Evolutionary conservation across 2,797 vertebrate species (phyloP).

Genomic region (Cetoscarus ocellatus): DNA sequence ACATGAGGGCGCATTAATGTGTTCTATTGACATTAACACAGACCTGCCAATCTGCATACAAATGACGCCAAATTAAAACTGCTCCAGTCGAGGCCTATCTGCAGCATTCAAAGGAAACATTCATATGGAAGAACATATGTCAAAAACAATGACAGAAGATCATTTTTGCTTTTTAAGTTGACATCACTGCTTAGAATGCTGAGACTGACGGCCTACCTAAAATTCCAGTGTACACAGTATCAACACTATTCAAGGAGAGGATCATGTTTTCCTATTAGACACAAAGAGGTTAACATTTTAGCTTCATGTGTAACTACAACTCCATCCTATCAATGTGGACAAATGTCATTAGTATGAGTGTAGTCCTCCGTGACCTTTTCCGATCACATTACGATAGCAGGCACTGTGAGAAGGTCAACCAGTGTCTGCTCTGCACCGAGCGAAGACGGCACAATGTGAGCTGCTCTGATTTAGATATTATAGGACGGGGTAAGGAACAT

Average conservation of each 20-base stretch:
- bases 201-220: background rate
- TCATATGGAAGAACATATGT: background rate
- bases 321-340: conserved; percentile 58
- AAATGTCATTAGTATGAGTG: conserved; percentile 71
- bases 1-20: conserved; percentile 77
- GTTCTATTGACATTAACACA: conserved; percentile 59
- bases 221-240: conserved; percentile 11
- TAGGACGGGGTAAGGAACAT: conserved; percentile 24
- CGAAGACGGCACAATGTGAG: conserved; percentile 41
- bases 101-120: background rate
- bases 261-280: conserved; percentile 46
- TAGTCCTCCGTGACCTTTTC: conserved; percentile 76
- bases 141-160: background rate
- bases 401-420: conserved; percentile 75
- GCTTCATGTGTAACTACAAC: conserved; percentile 47
- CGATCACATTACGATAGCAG: conserved; percentile 72
- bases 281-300: conserved; percentile 33
- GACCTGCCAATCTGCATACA: conserved; percentile 59
- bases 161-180: background rate
- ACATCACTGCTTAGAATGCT: background rate
- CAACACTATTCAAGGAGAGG: conserved; percentile 9
- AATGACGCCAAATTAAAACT: conserved; percentile 33
- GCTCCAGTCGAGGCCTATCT: background rate
- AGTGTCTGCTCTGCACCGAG: conserved; percentile 45
- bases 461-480: conserved; percentile 48